phyloP scores from a whole-genome alignment of 2,113 vertebrate genomes.

The Podiceps cristatus region DNA sequence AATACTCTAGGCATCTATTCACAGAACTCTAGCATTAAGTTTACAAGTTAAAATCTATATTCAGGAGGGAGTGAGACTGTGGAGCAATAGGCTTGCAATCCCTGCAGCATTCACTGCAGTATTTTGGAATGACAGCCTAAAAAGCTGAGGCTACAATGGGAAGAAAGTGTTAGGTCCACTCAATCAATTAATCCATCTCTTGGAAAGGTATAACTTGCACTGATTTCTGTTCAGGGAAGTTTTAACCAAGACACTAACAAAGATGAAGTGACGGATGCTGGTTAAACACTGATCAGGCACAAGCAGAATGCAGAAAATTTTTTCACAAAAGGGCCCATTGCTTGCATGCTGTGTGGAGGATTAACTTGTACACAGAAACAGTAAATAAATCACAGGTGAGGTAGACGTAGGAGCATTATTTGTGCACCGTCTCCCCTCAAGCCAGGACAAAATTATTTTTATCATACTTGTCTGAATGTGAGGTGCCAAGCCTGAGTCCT shows the following conservation, averaged over 20 bases:
- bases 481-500: background rate
- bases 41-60: background rate
- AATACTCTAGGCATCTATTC: constrained; percentile 6
- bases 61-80: background rate
- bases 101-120: background rate
- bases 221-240: background rate
- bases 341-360: background rate
- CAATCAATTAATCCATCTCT: background rate
- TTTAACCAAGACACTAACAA: background rate
- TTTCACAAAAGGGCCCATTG: background rate
- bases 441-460: background rate
- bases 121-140: background rate
- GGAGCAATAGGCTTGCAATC: background rate
- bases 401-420: background rate
- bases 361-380: background rate
- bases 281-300: background rate
- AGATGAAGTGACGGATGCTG: background rate
- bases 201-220: background rate
- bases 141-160: background rate
- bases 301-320: background rate
- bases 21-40: background rate
- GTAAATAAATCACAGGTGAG: background rate
- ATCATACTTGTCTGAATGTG: background rate
- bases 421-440: background rate
- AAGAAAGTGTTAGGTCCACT: background rate